Evolutionary conservation across 2,797 vertebrate genomes (phyloP).

Genomic region (Oreochromis mossambicus): DNA sequence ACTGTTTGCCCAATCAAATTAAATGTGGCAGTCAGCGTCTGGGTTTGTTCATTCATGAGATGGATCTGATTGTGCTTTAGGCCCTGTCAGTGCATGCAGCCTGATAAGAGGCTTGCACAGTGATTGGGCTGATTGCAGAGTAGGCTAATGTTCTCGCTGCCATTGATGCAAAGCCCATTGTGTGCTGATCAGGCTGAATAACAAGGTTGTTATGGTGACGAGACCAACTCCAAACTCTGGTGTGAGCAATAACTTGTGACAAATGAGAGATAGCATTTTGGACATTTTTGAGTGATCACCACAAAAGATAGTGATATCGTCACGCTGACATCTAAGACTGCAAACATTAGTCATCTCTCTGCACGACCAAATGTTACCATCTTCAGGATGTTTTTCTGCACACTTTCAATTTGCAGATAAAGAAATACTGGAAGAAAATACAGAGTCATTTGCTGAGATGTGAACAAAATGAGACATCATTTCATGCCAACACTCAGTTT

Average conservation of each 20-base stretch:
- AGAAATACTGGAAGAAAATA: neutral
- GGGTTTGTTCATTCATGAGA: slow-evolving; percentile 45
- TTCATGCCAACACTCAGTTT: neutral
- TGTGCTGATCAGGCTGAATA: slow-evolving; percentile 40
- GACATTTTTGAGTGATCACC: neutral
- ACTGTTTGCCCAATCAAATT: slow-evolving; percentile 61
- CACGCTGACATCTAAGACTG: neutral
- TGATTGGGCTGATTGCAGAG: slow-evolving; percentile 57
- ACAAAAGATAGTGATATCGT: neutral
- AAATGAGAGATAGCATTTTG: neutral
- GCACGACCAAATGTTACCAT: neutral
- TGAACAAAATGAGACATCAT: neutral
- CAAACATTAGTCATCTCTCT: neutral
- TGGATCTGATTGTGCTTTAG: slow-evolving; percentile 61
- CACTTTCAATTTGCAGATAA: neutral
- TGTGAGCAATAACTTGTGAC: neutral
- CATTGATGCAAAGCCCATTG: slow-evolving; percentile 42
- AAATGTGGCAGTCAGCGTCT: slow-evolving; percentile 53
- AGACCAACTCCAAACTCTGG: neutral
- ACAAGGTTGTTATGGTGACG: slow-evolving; percentile 52
- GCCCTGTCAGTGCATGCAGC: slow-evolving; percentile 28
- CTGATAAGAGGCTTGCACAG: slow-evolving; percentile 57
- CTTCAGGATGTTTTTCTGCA: neutral
- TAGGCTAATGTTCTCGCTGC: slow-evolving; percentile 41
- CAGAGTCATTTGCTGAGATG: neutral